Percentiles rank a stretch among this genome's conserved stretches.
Evolutionary conservation across 1,140 invertebrate genomes (phyloP).

Genomic region (Homarus americanus): DNA sequence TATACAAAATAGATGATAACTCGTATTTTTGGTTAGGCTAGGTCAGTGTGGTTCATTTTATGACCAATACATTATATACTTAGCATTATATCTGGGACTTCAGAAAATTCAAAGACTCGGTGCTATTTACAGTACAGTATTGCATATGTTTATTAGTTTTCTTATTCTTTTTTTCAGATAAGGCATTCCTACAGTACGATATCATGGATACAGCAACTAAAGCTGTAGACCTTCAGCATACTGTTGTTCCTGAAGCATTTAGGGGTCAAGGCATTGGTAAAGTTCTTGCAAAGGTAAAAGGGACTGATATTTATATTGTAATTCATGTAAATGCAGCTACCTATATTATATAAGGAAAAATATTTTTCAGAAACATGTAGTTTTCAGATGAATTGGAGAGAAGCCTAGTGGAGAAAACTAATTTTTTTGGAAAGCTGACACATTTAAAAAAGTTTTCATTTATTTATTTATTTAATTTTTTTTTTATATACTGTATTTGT

Average conservation of each 20-base stretch:
- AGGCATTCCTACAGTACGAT: slow-evolving; percentile 66
- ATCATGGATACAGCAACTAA: slow-evolving; percentile 19
- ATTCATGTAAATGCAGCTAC: neutral
- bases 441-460: no score
- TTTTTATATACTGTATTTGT: no score
- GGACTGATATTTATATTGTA: neutral
- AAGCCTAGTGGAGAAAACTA: no score
- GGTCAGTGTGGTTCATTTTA: no score
- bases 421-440: no score
- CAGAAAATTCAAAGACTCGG: no score
- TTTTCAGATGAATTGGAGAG: neutral
- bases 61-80: no score
- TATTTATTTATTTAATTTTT: no score
- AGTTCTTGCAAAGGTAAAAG: slow-evolving; percentile 76
- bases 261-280: slow-evolving; percentile 77
- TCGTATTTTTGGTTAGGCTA: no score
- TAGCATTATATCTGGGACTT: no score
- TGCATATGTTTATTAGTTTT: neutral
- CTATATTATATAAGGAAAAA: neutral
- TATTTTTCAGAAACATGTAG: neutral
- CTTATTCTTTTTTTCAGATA: slow-evolving; percentile 27
- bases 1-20: no score
- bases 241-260: slow-evolving; percentile 77
- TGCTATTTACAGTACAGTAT: neutral
- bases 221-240: slow-evolving; percentile 76